Evolutionary conservation across 2,888 invertebrate species (phyloP).

Genomic region (Rhingia rostrata): DNA sequence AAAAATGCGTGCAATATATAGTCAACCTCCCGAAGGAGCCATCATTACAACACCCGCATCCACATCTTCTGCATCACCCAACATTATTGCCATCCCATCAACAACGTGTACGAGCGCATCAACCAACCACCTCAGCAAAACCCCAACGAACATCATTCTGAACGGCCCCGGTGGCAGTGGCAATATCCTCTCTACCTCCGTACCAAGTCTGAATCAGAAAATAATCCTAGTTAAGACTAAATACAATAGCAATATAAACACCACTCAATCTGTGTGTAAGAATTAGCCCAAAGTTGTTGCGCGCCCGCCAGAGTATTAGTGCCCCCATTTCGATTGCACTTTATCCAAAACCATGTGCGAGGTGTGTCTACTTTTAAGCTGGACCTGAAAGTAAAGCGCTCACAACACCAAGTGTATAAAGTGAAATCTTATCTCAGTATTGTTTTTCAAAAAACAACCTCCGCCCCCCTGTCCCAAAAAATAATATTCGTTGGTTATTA

Average conservation of each 20-base stretch:
- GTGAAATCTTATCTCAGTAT: constrained; percentile 66
- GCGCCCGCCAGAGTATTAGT: constrained; percentile 17
- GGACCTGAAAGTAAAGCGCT: constrained; percentile 49
- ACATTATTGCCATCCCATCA: constrained; percentile 62
- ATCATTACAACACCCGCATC: constrained; percentile 80
- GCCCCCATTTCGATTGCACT: constrained; percentile 49
- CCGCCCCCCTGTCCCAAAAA: no score
- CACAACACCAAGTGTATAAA: constrained; percentile 56
- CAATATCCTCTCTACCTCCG: constrained; percentile 68
- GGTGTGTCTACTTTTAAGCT: constrained; percentile 44
- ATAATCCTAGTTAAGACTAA: constrained; percentile 80
- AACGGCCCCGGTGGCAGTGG: constrained; percentile 52
- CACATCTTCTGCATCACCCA: constrained; percentile 61
- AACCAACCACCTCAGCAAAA: constrained; percentile 51
- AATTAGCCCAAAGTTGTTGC: constrained; percentile 44
- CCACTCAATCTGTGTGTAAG: constrained; percentile 70
- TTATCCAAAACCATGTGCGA: constrained; percentile 50
- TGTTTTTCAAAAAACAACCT: constrained; percentile 18
- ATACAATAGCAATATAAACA: constrained; percentile 68
- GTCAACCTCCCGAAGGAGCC: constrained; percentile 79
- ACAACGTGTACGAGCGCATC: constrained; percentile 38
- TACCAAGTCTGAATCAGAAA: constrained; percentile 78
- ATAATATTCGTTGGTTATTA: constrained; percentile 33
- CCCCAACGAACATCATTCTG: constrained; percentile 68
- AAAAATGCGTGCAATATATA: constrained; percentile 80